Evolutionary conservation across 2,797 vertebrate species (phyloP).

Genomic region (Helicolenus hilgendorfi): DNA sequence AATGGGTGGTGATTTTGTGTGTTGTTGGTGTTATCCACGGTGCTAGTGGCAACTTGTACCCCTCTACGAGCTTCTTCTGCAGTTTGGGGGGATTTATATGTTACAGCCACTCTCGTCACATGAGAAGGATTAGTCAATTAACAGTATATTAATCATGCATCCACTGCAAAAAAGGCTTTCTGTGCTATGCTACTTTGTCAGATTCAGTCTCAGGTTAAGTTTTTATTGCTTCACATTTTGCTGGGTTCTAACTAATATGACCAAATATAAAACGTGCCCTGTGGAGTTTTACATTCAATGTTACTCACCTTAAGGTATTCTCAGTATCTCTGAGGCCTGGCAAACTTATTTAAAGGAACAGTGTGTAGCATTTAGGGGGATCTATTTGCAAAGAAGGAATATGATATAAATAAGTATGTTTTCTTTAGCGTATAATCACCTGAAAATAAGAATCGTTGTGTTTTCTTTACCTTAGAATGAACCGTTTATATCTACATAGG

Average conservation of each 20-base stretch:
- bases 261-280: not conserved
- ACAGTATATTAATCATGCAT: not conserved
- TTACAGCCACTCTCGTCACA: not conserved
- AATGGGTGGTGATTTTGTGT: constrained; percentile 46
- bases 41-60: not conserved
- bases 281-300: not conserved
- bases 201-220: not conserved
- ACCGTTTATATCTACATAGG: too few relatives aligned
- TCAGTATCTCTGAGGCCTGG: not conserved
- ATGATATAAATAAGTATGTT: not conserved
- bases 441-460: too few relatives aligned
- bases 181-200: not conserved
- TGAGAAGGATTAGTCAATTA: not conserved
- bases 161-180: not conserved
- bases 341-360: not conserved
- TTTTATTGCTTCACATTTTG: not conserved
- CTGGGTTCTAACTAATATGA: not conserved
- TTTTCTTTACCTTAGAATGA: too few relatives aligned
- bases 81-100: not conserved
- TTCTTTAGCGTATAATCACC: too few relatives aligned
- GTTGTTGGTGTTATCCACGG: constrained; percentile 8
- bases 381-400: not conserved
- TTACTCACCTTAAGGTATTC: not conserved
- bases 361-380: not conserved
- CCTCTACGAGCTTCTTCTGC: not conserved